These are phyloP conservation scores for Columba janthina DNA, from an alignment of 2,113 vertebrate species.

Conservation along the genomic window DNA sequence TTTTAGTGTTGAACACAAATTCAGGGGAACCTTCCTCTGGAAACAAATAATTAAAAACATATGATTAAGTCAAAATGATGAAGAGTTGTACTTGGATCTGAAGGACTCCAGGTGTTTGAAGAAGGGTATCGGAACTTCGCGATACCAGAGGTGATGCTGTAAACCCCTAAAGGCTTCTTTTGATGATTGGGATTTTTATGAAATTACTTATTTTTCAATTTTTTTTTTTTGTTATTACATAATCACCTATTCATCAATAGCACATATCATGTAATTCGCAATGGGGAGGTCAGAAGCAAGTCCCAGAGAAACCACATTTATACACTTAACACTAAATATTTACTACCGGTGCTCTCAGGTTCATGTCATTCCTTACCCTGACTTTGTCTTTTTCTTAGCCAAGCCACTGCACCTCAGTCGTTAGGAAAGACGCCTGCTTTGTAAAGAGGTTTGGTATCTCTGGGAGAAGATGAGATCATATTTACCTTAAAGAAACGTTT, in stretches of 20 bases:
- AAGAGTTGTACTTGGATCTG: background rate
- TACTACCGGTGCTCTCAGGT: background rate
- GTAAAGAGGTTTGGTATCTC: background rate
- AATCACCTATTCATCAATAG: background rate
- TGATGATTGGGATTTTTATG: background rate
- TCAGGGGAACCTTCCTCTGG: background rate
- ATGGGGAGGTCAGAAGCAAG: background rate
- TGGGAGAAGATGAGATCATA: background rate
- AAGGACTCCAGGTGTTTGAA: background rate
- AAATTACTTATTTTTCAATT: background rate
- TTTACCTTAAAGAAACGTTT: background rate
- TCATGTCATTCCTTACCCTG: background rate
- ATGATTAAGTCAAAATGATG: background rate
- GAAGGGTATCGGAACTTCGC: background rate
- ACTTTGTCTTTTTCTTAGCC: background rate
- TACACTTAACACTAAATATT: background rate
- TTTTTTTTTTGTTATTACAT: background rate
- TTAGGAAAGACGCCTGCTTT: background rate
- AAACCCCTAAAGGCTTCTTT: background rate
- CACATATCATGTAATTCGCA: background rate
- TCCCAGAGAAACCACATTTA: background rate
- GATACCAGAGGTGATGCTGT: background rate
- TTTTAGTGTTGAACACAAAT: background rate
- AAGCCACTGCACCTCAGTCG: background rate
- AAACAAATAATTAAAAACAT: background rate